phyloP scores from a whole-genome alignment of 1,140 invertebrate species.

The Drosophila lacteicornis region DNA sequence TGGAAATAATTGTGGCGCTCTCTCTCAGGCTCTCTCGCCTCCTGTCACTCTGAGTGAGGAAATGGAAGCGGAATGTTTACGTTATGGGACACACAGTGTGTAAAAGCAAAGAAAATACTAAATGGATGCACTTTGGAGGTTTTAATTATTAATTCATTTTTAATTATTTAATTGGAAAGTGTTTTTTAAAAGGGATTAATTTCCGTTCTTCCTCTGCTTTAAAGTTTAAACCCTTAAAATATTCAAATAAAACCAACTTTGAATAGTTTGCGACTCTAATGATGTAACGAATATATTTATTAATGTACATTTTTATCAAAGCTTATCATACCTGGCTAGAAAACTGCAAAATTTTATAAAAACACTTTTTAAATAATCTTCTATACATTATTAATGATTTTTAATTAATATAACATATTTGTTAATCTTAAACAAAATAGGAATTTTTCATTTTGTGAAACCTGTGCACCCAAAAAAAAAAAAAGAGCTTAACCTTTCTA shows the following conservation, averaged over 20 bases:
- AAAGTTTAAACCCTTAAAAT: not conserved
- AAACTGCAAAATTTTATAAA: no score
- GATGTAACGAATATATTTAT: no score
- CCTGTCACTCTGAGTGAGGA: slow-evolving; percentile 31
- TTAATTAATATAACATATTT: no score
- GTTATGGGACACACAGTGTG: slow-evolving; percentile 58
- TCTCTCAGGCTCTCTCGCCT: slow-evolving; percentile 15
- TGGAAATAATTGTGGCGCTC: slow-evolving; percentile 39
- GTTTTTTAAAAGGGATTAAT: not conserved
- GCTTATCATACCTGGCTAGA: no score
- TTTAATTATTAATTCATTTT: not conserved
- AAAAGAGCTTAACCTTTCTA: no score
- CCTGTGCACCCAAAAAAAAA: no score
- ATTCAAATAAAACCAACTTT: not conserved
- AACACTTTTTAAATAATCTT: no score
- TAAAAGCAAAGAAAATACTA: not conserved
- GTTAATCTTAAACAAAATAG: not conserved
- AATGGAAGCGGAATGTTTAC: slow-evolving; percentile 72
- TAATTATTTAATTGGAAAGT: not conserved
- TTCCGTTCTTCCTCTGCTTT: no score
- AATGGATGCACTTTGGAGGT: not conserved
- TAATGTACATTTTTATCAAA: not conserved
- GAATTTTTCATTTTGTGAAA: not conserved
- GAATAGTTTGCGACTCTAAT: rapidly evolving
- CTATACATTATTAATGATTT: no score